A percentile compares a stretch with the other conserved stretches of the same genome.
Conservation (phyloP, 2,797 vertebrate species). For the Xyrichtys novacula region DNA sequence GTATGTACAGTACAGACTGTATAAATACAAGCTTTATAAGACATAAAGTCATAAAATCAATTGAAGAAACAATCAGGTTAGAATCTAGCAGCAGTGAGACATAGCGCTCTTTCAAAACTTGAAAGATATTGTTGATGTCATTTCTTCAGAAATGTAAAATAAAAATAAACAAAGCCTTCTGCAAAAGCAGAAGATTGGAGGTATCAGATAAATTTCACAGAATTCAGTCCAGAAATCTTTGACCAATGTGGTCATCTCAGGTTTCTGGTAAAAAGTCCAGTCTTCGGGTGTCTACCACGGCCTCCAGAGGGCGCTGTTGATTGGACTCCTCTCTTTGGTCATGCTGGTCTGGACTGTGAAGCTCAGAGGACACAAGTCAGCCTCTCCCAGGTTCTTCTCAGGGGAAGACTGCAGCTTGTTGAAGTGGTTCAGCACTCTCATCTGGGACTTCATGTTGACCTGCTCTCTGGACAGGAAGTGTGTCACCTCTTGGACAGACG, state of each 20-base stretch:
- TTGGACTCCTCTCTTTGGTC: slow-evolving; percentile 49
- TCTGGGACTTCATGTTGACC: slow-evolving; percentile 52
- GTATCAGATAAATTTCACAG: too few species aligned
- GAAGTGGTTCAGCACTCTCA: slow-evolving; percentile 65
- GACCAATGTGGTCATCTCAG: background rate
- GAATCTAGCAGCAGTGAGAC: slow-evolving; percentile 11
- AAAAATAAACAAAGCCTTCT: too few species aligned
- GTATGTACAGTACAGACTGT: too few species aligned
- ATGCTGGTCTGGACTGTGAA: slow-evolving; percentile 38
- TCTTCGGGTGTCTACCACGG: slow-evolving; percentile 68
- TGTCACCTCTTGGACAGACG: slow-evolving; percentile 61
- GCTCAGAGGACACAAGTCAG: slow-evolving; percentile 18
- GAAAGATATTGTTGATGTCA: too few species aligned
- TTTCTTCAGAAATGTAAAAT: too few species aligned
- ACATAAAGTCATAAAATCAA: slow-evolving; percentile 1
- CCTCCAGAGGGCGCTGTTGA: slow-evolving; percentile 61
- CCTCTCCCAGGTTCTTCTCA: slow-evolving; percentile 26
- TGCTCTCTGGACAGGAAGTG: slow-evolving; percentile 70
- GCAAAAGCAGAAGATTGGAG: too few species aligned
- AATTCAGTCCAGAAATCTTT: background rate
- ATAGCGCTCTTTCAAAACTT: too few species aligned
- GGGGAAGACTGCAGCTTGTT: slow-evolving; percentile 49
- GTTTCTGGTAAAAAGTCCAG: background rate
- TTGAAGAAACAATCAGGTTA: background rate
- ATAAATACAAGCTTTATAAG: background rate